Evolutionary conservation across 2,113 vertebrate species (phyloP).

Genomic region (Notechis scutatus): DNA sequence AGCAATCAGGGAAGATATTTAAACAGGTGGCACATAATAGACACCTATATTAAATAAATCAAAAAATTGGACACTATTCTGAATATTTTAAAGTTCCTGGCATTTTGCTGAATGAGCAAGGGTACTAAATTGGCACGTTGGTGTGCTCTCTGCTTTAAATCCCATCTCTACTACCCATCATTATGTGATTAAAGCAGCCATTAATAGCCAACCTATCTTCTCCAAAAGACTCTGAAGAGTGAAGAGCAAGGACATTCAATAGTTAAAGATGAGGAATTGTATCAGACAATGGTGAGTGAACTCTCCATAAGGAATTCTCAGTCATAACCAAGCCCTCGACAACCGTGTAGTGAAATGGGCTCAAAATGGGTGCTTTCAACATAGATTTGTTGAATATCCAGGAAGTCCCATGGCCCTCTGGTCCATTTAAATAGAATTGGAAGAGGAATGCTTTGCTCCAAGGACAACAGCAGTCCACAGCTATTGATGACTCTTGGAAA

Average conservation of each 20-base stretch:
- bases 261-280: background rate
- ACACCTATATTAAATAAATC: conserved; percentile 36
- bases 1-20: conserved; percentile 20
- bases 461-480: background rate
- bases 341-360: background rate
- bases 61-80: conserved; percentile 26
- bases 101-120: conserved; percentile 42
- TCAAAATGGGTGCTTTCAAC: background rate
- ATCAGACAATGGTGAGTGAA: background rate
- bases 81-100: conserved; percentile 56
- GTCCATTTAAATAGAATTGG: background rate
- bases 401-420: background rate
- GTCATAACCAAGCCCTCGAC: background rate
- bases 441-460: background rate
- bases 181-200: background rate
- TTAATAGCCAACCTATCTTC: background rate
- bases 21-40: background rate
- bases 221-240: background rate
- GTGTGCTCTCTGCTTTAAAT: background rate
- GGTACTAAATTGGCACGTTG: conserved; percentile 49
- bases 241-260: background rate
- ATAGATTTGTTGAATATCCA: background rate
- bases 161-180: background rate
- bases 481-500: background rate
- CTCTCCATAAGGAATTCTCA: background rate